These are phyloP conservation scores for Macrostomum lignano DNA, from an alignment of 1,140 invertebrate genomes.

Conservation along the genomic window DNA sequence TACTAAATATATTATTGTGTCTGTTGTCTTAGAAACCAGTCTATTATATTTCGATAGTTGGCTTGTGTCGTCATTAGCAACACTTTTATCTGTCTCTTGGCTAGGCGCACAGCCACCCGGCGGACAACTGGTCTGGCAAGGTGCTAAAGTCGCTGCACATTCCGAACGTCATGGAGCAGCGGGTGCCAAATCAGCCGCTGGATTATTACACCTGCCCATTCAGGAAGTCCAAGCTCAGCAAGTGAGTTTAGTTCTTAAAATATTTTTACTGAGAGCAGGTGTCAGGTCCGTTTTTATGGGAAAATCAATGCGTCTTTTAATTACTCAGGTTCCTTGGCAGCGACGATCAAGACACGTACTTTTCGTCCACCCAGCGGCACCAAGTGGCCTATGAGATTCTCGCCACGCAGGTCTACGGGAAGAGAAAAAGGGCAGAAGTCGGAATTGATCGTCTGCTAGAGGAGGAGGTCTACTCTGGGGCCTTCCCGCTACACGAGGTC, in stretches of 20 bases:
- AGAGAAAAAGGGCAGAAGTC: slow-evolving; percentile 35
- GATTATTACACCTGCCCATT: slow-evolving; percentile 36
- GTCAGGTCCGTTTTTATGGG: background rate
- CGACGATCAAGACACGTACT: slow-evolving; percentile 32
- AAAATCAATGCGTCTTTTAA: background rate
- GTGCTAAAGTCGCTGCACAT: slow-evolving; percentile 27
- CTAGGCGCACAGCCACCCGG: slow-evolving; percentile 33
- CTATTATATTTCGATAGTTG: too few species aligned
- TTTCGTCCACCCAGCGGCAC: slow-evolving; percentile 31
- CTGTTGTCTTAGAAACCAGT: too few species aligned
- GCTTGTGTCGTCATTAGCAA: background rate
- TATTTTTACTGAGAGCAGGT: background rate
- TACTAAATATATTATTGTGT: too few species aligned
- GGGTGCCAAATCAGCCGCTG: slow-evolving; percentile 33
- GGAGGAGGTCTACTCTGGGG: slow-evolving; percentile 40
- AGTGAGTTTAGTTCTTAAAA: slow-evolving; percentile 18
- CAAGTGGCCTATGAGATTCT: slow-evolving; percentile 34
- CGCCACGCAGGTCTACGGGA: slow-evolving; percentile 32
- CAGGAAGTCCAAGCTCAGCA: slow-evolving; percentile 34
- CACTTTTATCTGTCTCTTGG: slow-evolving; percentile 2
- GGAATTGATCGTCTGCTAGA: slow-evolving; percentile 44
- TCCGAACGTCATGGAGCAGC: slow-evolving; percentile 32
- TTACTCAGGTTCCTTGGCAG: slow-evolving; percentile 32
- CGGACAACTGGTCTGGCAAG: slow-evolving; percentile 31
- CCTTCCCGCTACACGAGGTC: slow-evolving; percentile 46